phyloP scores from a whole-genome alignment of 2,888 invertebrate genomes.

The Choristoneura rosaceana region DNA sequence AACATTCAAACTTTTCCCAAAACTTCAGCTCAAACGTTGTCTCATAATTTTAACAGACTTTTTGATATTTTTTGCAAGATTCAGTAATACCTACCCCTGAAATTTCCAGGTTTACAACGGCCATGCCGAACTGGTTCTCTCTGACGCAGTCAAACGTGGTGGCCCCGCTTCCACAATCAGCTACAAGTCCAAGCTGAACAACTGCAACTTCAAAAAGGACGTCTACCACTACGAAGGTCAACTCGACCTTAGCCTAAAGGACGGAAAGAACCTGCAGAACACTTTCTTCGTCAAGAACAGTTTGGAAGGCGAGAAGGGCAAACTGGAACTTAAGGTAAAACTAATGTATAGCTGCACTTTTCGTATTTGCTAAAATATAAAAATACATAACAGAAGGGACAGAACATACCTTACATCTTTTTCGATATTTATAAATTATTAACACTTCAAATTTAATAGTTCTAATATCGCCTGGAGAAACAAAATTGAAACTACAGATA shows the following conservation, averaged over 20 bases:
- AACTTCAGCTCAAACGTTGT: too few relatives aligned
- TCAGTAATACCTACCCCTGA: not conserved
- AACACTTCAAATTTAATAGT: too few relatives aligned
- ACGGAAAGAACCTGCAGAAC: slow-evolving; percentile 68
- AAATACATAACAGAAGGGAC: too few relatives aligned
- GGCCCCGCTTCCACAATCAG: slow-evolving; percentile 65
- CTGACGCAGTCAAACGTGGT: slow-evolving; percentile 72
- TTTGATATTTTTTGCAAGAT: not conserved
- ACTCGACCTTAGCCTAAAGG: slow-evolving; percentile 65
- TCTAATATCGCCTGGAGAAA: too few relatives aligned
- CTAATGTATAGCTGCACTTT: too few relatives aligned
- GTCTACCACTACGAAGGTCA: slow-evolving; percentile 68
- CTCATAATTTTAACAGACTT: too few relatives aligned
- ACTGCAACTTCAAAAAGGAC: slow-evolving; percentile 64
- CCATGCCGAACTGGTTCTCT: slow-evolving; percentile 59
- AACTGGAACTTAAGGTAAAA: slow-evolving; percentile 69
- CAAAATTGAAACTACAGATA: too few relatives aligned
- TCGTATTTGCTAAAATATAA: too few relatives aligned
- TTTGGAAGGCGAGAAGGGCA: slow-evolving; percentile 63
- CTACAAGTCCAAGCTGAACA: slow-evolving; percentile 66
- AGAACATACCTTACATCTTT: too few relatives aligned
- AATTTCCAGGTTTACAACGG: slow-evolving; percentile 65
- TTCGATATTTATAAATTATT: too few relatives aligned
- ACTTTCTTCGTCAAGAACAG: slow-evolving; percentile 62
- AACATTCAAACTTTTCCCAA: too few relatives aligned